These are phyloP conservation scores for Drosophila borealis DNA, from an alignment of 2,888 invertebrate genomes.

Conservation along the genomic window DNA sequence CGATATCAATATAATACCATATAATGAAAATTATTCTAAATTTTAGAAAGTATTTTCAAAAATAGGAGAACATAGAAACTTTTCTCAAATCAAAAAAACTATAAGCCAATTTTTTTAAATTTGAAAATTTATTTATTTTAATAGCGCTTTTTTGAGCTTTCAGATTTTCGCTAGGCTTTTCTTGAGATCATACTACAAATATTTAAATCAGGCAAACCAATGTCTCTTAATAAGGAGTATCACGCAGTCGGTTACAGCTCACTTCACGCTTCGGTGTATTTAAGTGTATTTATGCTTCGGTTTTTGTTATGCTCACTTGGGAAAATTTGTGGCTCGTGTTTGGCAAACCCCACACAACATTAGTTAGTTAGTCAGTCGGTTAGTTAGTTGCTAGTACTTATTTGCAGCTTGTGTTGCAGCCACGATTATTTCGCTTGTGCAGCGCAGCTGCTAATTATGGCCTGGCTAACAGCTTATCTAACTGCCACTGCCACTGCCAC, in stretches of 20 bases:
- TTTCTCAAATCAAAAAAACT: no score
- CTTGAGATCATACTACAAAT: no score
- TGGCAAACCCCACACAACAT: constrained; percentile 61
- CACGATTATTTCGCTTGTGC: constrained; percentile 51
- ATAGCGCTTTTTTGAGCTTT: no score
- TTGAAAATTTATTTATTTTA: no score
- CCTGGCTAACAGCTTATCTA: constrained; percentile 22
- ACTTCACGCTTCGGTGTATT: no score
- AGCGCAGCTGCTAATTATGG: constrained; percentile 63
- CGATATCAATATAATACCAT: no score
- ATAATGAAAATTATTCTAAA: no score
- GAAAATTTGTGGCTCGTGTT: constrained; percentile 37
- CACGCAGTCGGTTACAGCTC: background rate
- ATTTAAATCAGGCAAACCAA: background rate
- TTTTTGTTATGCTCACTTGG: constrained; percentile 7
- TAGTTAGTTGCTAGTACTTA: constrained; percentile 24
- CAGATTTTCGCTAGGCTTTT: no score
- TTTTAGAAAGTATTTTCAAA: no score
- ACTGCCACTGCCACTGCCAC: constrained; percentile 59
- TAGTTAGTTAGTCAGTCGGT: constrained; percentile 44
- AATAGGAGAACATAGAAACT: no score
- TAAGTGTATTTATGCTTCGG: constrained; percentile 11
- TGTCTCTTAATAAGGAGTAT: background rate
- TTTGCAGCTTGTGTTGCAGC: constrained; percentile 39
- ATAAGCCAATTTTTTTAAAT: no score